phyloP scores from a whole-genome alignment of 37 sponge, comb jelly and placozoan genomes.

The Petrosia ficiformis region DNA sequence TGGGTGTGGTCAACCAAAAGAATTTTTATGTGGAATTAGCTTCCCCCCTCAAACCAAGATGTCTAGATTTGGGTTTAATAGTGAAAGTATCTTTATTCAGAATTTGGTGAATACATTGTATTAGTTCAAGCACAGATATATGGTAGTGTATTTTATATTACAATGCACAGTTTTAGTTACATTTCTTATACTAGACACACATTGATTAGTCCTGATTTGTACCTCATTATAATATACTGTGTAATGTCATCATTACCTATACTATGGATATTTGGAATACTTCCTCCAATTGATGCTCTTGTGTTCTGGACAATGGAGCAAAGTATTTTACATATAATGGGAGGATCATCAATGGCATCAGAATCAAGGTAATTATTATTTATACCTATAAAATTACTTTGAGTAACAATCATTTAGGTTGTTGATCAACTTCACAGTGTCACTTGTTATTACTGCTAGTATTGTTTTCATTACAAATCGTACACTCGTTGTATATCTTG shows the following conservation, averaged over 20 bases:
- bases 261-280: slow-evolving; percentile 54
- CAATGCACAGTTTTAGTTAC: no score
- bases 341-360: slow-evolving; percentile 68
- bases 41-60: no score
- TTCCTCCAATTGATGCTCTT: slow-evolving; percentile 59
- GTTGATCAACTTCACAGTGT: slow-evolving; percentile 13
- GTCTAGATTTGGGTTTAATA: no score
- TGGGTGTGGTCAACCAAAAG: no score
- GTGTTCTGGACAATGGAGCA: slow-evolving; percentile 62
- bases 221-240: background rate
- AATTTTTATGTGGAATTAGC: no score
- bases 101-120: no score
- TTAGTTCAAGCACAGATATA: no score
- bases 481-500: slow-evolving; percentile 18
- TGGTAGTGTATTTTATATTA: no score
- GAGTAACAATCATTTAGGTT: slow-evolving; percentile 17
- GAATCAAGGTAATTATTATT: slow-evolving; percentile 47
- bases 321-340: slow-evolving; percentile 33
- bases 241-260: slow-evolving; percentile 53
- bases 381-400: background rate
- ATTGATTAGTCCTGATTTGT: background rate
- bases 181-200: no score
- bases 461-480: slow-evolving; percentile 9
- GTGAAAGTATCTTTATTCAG: no score
- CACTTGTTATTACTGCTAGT: slow-evolving; percentile 14